phyloP scores from a whole-genome alignment of 92 coral and sea anemone genomes.

The Actinostola sp. region DNA sequence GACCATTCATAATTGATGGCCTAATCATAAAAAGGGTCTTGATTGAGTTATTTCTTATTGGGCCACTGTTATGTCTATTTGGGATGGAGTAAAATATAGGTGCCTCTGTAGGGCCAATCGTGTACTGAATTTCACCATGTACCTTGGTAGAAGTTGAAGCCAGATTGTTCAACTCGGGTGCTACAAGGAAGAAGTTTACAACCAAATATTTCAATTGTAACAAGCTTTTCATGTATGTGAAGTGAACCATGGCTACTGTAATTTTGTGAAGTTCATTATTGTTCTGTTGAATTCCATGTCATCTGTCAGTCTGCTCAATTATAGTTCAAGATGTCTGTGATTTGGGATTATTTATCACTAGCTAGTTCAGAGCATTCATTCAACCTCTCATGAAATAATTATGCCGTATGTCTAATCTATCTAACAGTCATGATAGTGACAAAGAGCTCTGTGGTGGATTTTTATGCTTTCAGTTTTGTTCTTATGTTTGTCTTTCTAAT shows the following conservation, averaged over 20 bases:
- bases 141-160: neutral
- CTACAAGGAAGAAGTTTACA: no score
- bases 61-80: conserved; percentile 2
- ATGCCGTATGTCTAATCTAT: neutral
- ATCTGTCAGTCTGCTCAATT: neutral
- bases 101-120: neutral
- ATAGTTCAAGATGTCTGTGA: conserved; percentile 5
- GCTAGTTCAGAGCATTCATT: neutral
- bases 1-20: conserved; percentile 14
- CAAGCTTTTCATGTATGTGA: conserved; percentile 9
- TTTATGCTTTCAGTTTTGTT: neutral
- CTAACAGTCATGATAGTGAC: neutral
- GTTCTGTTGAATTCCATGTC: neutral
- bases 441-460: neutral
- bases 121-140: neutral
- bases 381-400: conserved; percentile 1
- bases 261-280: neutral
- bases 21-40: conserved; percentile 6
- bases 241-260: neutral
- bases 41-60: neutral
- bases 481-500: no score
- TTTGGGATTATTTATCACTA: neutral
- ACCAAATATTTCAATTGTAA: no score
- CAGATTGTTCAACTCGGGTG: neutral
- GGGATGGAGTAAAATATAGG: neutral